A percentile compares a stretch with the other conserved stretches of the same genome.
Conservation (phyloP, 2,797 vertebrate species). For the Hippocampus kuda region DNA sequence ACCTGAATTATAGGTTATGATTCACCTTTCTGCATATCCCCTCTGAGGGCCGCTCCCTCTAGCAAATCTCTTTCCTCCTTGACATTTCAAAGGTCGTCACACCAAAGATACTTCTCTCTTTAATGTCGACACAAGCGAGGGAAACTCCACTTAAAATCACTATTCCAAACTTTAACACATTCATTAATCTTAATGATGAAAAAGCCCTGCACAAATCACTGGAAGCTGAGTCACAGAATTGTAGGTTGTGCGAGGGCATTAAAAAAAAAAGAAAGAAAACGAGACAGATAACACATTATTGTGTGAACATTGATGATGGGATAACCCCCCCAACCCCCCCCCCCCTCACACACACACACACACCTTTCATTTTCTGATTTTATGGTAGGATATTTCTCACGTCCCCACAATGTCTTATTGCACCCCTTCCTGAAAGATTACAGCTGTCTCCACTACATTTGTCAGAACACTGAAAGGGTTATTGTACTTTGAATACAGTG, state of each 20-base stretch:
- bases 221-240: conserved; percentile 17
- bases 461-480: not conserved
- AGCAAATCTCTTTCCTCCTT: conserved; percentile 3
- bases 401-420: too few species aligned
- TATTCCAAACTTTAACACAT: conserved; percentile 34
- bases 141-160: conserved; percentile 33
- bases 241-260: conserved; percentile 2
- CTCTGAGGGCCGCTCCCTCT: not conserved
- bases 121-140: conserved; percentile 18
- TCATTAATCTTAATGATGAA: conserved; percentile 40
- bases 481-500: not conserved
- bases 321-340: too few species aligned
- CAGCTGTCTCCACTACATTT: not conserved
- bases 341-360: not conserved
- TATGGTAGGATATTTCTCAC: not conserved
- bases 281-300: conserved; percentile 1
- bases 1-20: conserved; percentile 4
- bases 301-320: conserved; percentile 1
- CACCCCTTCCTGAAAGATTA: not conserved
- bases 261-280: conserved; percentile 12
- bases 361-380: conserved; percentile 1
- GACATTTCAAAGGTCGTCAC: conserved; percentile 11
- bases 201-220: conserved; percentile 13
- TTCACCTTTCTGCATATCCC: not conserved
- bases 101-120: conserved; percentile 23